These are phyloP conservation scores for Labroides dimidiatus DNA, from an alignment of 2,797 vertebrate genomes.

Conservation along the genomic window DNA sequence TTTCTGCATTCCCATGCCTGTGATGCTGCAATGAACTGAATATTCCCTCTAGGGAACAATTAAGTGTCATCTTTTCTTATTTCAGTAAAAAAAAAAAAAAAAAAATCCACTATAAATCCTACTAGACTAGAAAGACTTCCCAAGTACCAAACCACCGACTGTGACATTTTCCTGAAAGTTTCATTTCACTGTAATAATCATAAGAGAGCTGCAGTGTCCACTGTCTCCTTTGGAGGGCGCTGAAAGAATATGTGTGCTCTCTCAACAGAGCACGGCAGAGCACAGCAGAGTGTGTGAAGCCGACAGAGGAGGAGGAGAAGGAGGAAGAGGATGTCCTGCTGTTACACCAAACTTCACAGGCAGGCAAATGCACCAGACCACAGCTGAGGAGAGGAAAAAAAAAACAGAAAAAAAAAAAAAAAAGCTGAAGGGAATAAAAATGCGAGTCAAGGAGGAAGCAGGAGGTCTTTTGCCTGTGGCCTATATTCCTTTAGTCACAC, in stretches of 20 bases:
- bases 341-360: conserved; percentile 70
- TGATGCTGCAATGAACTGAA: too few species aligned
- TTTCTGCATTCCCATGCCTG: too few species aligned
- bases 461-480: conserved; percentile 66
- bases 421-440: conserved; percentile 22
- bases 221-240: conserved; percentile 73
- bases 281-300: conserved; percentile 31
- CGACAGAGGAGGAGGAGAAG: conserved; percentile 33
- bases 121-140: conserved; percentile 11
- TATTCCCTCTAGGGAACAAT: too few species aligned
- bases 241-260: conserved; percentile 66
- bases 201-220: conserved; percentile 31
- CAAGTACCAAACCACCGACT: conserved; percentile 1
- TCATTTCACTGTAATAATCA: conserved; percentile 35
- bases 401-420: neutral
- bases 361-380: conserved; percentile 50
- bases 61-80: too few species aligned
- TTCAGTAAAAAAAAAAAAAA: too few species aligned
- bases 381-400: conserved; percentile 44
- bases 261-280: conserved; percentile 26
- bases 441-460: conserved; percentile 26
- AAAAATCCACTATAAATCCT: too few species aligned
- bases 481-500: conserved; percentile 72
- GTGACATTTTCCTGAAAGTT: conserved; percentile 16
- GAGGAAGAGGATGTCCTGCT: conserved; percentile 62